These are phyloP conservation scores for Gallinago nigripennis DNA, from an alignment of 2,797 vertebrate genomes.

Conservation along the genomic window DNA sequence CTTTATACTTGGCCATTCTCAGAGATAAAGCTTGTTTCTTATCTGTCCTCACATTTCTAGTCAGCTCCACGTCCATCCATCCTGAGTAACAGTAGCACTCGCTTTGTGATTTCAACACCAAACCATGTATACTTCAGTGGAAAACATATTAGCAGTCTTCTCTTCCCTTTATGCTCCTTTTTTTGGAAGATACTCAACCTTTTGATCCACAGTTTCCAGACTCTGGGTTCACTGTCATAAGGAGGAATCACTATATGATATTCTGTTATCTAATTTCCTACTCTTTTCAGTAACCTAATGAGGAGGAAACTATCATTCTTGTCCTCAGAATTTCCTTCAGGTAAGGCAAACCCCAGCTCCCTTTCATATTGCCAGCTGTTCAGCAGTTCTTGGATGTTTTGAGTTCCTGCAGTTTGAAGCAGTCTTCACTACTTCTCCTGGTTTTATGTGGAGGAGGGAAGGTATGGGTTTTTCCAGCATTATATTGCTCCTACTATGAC, in stretches of 20 bases:
- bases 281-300: background rate
- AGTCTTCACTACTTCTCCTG: background rate
- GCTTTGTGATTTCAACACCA: background rate
- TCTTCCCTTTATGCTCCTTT: background rate
- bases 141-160: background rate
- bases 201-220: background rate
- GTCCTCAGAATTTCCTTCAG: background rate
- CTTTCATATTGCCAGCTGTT: background rate
- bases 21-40: too few relatives aligned
- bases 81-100: background rate
- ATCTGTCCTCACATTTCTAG: background rate
- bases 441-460: background rate
- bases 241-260: background rate
- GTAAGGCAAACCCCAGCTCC: background rate
- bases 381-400: background rate
- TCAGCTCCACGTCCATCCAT: background rate
- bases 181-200: background rate
- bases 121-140: background rate
- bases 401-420: background rate
- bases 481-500: background rate
- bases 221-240: background rate
- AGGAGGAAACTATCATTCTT: background rate
- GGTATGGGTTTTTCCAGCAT: background rate
- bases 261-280: background rate
- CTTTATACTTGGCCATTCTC: background rate